Base-by-base conservation (phyloP, 2,797 vertebrate genomes). In the Adrianichthys oophorus region DNA sequence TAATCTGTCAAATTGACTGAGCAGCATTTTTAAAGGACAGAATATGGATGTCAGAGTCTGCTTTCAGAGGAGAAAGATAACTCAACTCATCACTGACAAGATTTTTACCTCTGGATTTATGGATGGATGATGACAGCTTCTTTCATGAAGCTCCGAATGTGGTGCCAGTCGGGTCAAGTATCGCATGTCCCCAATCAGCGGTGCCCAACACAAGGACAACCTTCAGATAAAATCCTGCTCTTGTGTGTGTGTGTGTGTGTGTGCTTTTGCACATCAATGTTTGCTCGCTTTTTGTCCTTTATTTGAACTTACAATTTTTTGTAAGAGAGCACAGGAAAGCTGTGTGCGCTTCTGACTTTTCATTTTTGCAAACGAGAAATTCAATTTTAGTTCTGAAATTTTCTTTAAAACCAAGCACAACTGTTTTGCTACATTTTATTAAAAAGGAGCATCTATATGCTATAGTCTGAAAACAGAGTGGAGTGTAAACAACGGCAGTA, bases 81-180 rank as follows among this genome's bases (percentile, higher is more conserved):
- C 23, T 23, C 19, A 45, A 49, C 53, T 76, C 72, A 62, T 74
- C 77, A 42, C 51, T 23, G 66, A 68, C 65, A 72, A 67, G 51
- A 76, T 49, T 52, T 62, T 52, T 42, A 66, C 51, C 54, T 16
- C 1, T 18, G 59, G 68, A 69, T 56, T 76, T 59, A 83, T 83
- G 58, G 80, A 55, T 42, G 73, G 65, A 76, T 48, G 82, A 74
- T 79, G 83, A 90, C 80, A 86, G 65, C 59, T 56, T 74, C 77
- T 55, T 32, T 89, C 81, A 4, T 6, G 59, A 46, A 64, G 60
- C 65, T 74, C 64, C 86, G 86, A 82, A 80, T 80, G 49, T 85
- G 80, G 78, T 81, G 78, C 81, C 82, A 72, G 78, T 41, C 59
- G 43, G 67, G 68, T 76, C 68, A 72, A 58, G 65, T 58, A 74